Evolutionary conservation across 2,888 invertebrate genomes (phyloP).

Genomic region (Lydus trimaculatus): DNA sequence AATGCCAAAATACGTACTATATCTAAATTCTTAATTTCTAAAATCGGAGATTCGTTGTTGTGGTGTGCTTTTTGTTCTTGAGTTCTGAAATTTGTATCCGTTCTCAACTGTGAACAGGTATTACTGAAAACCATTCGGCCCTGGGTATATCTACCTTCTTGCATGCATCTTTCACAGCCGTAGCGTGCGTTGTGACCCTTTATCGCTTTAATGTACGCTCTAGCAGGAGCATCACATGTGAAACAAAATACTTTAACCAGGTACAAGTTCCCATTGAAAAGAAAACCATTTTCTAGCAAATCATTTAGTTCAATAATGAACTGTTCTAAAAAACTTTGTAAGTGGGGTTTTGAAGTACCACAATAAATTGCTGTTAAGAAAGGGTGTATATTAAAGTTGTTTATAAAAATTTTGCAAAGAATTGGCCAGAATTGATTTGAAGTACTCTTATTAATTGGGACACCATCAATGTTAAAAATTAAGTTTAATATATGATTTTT

Average conservation of each 20-base stretch:
- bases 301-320: constrained; percentile 34
- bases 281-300: constrained; percentile 15
- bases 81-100: constrained; percentile 18
- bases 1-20: constrained; percentile 64
- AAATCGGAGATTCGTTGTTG: constrained; percentile 8
- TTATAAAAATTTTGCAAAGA: constrained; percentile 19
- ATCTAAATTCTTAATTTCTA: constrained; percentile 47
- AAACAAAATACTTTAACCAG: constrained; percentile 32
- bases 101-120: constrained; percentile 11
- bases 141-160: constrained; percentile 33
- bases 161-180: constrained; percentile 40
- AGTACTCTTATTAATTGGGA: constrained; percentile 37
- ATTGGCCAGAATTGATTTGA: constrained; percentile 42
- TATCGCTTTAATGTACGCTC: constrained; percentile 34
- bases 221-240: constrained; percentile 44
- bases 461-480: constrained; percentile 39
- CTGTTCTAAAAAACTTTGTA: constrained; percentile 22
- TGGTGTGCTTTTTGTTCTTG: constrained; percentile 19
- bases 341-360: constrained; percentile 34
- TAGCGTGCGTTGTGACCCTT: constrained; percentile 41
- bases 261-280: constrained; percentile 6
- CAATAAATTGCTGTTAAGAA: constrained; percentile 29
- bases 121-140: constrained; percentile 20
- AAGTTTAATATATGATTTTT: constrained; percentile 9
- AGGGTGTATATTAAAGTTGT: constrained; percentile 13